These are phyloP conservation scores for Notodonta ziczac DNA, from an alignment of 2,888 invertebrate genomes.

Conservation along the genomic window DNA sequence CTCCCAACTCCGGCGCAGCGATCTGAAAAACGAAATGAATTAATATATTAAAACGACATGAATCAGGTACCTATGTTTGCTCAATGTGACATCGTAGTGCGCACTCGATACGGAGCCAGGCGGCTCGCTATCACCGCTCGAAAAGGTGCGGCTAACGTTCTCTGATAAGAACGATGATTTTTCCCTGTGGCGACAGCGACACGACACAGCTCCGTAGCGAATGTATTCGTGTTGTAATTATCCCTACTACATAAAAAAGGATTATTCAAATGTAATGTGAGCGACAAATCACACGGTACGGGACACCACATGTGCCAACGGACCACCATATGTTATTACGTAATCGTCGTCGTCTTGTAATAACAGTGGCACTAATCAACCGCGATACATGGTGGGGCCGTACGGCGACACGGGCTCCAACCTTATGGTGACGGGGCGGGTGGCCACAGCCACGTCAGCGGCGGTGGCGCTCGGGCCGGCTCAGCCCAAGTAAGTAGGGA, in stretches of 20 bases:
- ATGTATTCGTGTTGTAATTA: constrained; percentile 55
- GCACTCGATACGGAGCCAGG: constrained; percentile 61
- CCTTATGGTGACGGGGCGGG: not conserved
- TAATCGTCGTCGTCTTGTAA: constrained; percentile 58
- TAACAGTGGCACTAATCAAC: constrained; percentile 51
- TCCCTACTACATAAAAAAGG: constrained; percentile 46
- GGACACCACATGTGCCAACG: constrained; percentile 69
- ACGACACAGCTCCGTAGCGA: constrained; percentile 62
- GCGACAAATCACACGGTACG: constrained; percentile 52
- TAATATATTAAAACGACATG: constrained; percentile 44
- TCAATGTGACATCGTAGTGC: constrained; percentile 68
- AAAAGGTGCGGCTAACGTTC: constrained; percentile 80
- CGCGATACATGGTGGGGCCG: constrained; percentile 19
- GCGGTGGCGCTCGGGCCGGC: not conserved
- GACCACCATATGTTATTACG: constrained; percentile 75
- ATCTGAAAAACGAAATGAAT: constrained; percentile 61
- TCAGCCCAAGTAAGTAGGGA: constrained; percentile 5
- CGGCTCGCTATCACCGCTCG: constrained; percentile 75
- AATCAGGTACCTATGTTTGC: constrained; percentile 52
- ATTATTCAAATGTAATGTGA: constrained; percentile 48
- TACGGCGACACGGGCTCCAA: not conserved
- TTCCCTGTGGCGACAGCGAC: constrained; percentile 75
- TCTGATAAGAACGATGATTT: constrained; percentile 79
- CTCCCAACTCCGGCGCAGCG: constrained; percentile 16
- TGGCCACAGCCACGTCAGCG: constrained; percentile 35